Percentiles rank a stretch among this genome's conserved stretches.
Evolutionary conservation across 2,888 invertebrate species (phyloP).

Genomic region (Petrolisthes manimaculis): DNA sequence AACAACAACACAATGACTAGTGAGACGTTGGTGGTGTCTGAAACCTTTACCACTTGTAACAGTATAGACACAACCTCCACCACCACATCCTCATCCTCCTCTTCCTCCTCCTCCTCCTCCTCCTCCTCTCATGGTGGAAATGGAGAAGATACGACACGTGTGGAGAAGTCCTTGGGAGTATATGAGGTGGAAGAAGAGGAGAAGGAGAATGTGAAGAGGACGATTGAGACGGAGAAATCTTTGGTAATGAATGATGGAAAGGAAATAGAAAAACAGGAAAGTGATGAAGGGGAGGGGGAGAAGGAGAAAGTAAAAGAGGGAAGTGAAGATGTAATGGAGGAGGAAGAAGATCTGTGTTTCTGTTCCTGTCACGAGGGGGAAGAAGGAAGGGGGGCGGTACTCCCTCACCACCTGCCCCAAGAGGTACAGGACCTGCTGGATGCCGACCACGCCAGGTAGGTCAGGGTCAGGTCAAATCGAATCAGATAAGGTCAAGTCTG

Average conservation of each 20-base stretch:
- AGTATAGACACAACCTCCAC: too few relatives aligned
- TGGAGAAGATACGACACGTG: not conserved
- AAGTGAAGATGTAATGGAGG: not conserved
- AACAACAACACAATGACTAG: too few relatives aligned
- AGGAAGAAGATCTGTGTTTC: constrained; percentile 19
- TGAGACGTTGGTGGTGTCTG: too few relatives aligned
- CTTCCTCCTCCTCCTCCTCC: too few relatives aligned
- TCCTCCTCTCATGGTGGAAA: too few relatives aligned
- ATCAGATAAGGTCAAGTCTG: too few relatives aligned
- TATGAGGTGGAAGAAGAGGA: not conserved
- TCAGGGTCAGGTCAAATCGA: not conserved
- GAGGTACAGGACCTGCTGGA: constrained; percentile 57
- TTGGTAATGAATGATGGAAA: not conserved
- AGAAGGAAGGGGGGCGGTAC: constrained; percentile 5
- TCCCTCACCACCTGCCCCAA: constrained; percentile 37
- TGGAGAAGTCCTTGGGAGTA: not conserved
- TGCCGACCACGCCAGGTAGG: constrained; percentile 57
- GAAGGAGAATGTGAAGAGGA: not conserved
- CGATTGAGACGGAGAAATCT: not conserved
- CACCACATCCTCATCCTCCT: too few relatives aligned
- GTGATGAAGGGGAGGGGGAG: not conserved
- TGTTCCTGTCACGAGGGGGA: constrained; percentile 51
- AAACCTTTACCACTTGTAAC: too few relatives aligned
- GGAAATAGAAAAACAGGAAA: not conserved
- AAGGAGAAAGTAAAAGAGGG: not conserved